These are phyloP conservation scores for Eupithecia dodoneata DNA, from an alignment of 2,888 invertebrate species.

Conservation along the genomic window DNA sequence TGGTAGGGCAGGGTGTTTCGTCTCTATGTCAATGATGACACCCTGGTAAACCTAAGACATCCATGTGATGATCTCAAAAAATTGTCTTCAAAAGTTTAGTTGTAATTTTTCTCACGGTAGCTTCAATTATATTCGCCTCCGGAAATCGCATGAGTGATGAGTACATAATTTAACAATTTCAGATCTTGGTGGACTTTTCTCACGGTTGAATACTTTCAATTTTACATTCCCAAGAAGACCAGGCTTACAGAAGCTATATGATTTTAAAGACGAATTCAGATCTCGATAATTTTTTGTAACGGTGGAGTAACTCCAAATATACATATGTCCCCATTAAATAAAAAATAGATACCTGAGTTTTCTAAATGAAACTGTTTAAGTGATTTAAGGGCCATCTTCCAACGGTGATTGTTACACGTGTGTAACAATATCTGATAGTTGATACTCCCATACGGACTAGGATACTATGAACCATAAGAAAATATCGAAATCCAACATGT, in stretches of 20 bases:
- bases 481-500: not conserved
- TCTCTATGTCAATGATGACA: not conserved
- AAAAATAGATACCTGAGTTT: not conserved
- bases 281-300: not conserved
- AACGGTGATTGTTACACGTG: not conserved
- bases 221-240: not conserved
- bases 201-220: not conserved
- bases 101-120: not conserved
- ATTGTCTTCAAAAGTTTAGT: not conserved
- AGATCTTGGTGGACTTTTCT: not conserved
- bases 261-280: not conserved
- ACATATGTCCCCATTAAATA: not conserved
- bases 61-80: not conserved
- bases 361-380: not conserved
- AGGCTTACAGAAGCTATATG: not conserved
- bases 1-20: not conserved
- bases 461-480: not conserved
- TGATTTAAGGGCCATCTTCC: not conserved
- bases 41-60: not conserved
- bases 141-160: not conserved
- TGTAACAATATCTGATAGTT: too few species aligned
- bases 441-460: conserved; percentile 14
- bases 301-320: not conserved
- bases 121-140: not conserved
- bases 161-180: not conserved